Percentiles rank a stretch among this genome's conserved stretches.
Conservation (phyloP, 2,797 vertebrate genomes). For the Clamator glandarius region DNA sequence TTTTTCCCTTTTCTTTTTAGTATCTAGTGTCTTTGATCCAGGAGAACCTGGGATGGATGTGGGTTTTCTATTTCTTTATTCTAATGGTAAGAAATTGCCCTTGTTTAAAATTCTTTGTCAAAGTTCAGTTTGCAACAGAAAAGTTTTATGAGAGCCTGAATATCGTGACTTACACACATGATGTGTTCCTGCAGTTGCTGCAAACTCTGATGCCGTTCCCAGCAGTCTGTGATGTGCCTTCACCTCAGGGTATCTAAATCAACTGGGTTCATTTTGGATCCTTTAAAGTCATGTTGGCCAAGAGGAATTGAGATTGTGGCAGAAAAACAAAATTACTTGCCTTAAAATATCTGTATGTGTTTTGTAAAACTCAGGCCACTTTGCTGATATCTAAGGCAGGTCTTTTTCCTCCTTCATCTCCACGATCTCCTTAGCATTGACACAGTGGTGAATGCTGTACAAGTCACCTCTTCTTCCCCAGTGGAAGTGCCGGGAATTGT, state of each 20-base stretch:
- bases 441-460: background rate
- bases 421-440: background rate
- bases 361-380: background rate
- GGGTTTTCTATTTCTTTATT: constrained; percentile 96
- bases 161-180: background rate
- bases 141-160: background rate
- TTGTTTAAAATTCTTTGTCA: background rate
- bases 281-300: background rate
- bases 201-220: background rate
- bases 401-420: background rate
- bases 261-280: background rate
- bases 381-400: background rate
- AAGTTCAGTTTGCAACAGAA: background rate
- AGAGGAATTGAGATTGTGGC: background rate
- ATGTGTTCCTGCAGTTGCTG: background rate
- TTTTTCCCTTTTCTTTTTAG: constrained; percentile 51
- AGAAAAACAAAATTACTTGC: background rate
- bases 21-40: constrained; percentile 93
- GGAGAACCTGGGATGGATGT: constrained; percentile 90
- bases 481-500: background rate
- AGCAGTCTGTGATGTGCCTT: background rate
- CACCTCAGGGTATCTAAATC: background rate
- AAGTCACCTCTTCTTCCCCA: background rate
- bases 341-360: background rate
- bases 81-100: constrained; percentile 87